phyloP scores from a whole-genome alignment of 2,888 invertebrate genomes.

The Baronia brevicornis region DNA sequence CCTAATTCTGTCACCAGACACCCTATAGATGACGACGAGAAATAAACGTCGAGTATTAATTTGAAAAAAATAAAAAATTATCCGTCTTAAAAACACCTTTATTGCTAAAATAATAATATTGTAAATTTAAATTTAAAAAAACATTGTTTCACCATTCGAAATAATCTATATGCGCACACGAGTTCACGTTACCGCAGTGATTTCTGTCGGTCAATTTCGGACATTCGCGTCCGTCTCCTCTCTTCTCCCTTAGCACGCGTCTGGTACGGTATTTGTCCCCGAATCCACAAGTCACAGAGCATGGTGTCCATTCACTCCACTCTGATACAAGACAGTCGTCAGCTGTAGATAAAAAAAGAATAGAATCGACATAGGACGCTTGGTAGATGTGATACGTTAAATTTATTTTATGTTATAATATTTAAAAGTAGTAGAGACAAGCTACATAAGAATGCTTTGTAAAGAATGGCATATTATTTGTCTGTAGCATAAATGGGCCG shows the following conservation, averaged over 20 bases:
- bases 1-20: too few relatives aligned
- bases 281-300: slow-evolving; percentile 91
- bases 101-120: background rate
- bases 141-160: slow-evolving; percentile 46
- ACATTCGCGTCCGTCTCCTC: slow-evolving; percentile 80
- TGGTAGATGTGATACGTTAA: too few relatives aligned
- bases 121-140: slow-evolving; percentile 2
- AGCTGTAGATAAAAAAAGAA: slow-evolving; percentile 76
- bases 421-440: too few relatives aligned
- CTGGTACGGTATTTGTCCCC: slow-evolving; percentile 88
- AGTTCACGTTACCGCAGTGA: slow-evolving; percentile 55
- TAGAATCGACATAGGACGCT: too few relatives aligned
- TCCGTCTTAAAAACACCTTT: too few relatives aligned
- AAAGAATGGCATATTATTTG: too few relatives aligned
- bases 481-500: too few relatives aligned
- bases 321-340: slow-evolving; percentile 88
- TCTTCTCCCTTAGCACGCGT: slow-evolving; percentile 81
- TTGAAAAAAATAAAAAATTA: too few relatives aligned
- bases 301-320: slow-evolving; percentile 89
- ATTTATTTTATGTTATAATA: too few relatives aligned
- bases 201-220: slow-evolving; percentile 46
- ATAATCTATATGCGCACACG: slow-evolving; percentile 55
- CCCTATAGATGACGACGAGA: too few relatives aligned
- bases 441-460: too few relatives aligned
- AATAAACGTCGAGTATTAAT: too few relatives aligned